A percentile compares a stretch with the other conserved stretches of the same genome.
These are phyloP conservation scores for Diachasmimorpha longicaudata DNA, from an alignment of 1,140 invertebrate species.

Conservation along the genomic window DNA sequence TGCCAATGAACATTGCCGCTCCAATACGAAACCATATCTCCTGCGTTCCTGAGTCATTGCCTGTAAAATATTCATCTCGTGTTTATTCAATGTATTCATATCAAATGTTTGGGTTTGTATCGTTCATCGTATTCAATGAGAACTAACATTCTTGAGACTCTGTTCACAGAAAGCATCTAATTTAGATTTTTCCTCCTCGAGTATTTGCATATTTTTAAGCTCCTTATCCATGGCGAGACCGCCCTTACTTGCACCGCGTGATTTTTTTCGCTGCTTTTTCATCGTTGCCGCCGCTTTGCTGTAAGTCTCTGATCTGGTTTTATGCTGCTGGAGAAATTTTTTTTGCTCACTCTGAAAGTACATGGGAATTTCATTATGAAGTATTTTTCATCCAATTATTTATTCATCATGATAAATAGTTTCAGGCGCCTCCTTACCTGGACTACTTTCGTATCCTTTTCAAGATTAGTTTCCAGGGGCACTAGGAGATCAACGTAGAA, in stretches of 20 bases:
- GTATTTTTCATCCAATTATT: not conserved
- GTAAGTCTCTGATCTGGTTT: constrained; percentile 85
- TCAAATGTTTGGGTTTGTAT: not conserved
- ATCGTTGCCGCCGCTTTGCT: constrained; percentile 87
- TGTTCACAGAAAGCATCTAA: constrained; percentile 89
- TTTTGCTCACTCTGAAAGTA: constrained; percentile 83
- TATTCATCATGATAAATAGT: not conserved
- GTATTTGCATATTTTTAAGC: constrained; percentile 88
- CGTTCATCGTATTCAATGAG: not conserved
- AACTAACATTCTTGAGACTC: constrained; percentile 87
- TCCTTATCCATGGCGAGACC: constrained; percentile 86
- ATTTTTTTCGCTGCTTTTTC: constrained; percentile 90
- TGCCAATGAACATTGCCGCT: constrained; percentile 88
- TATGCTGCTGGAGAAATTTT: constrained; percentile 87
- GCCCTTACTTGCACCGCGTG: constrained; percentile 76
- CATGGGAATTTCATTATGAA: not conserved
- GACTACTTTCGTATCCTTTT: constrained; percentile 92
- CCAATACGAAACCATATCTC: constrained; percentile 91
- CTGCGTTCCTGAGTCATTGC: constrained; percentile 92
- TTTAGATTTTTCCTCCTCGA: constrained; percentile 90
- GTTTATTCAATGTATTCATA: constrained; percentile 2
- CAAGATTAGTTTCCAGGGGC: constrained; percentile 89
- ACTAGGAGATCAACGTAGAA: constrained; percentile 93
- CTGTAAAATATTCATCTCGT: constrained; percentile 62
- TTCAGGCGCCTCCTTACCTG: constrained; percentile 67